Evolutionary conservation across 2,888 invertebrate species (phyloP).

Genomic region (Papilio gigon): DNA sequence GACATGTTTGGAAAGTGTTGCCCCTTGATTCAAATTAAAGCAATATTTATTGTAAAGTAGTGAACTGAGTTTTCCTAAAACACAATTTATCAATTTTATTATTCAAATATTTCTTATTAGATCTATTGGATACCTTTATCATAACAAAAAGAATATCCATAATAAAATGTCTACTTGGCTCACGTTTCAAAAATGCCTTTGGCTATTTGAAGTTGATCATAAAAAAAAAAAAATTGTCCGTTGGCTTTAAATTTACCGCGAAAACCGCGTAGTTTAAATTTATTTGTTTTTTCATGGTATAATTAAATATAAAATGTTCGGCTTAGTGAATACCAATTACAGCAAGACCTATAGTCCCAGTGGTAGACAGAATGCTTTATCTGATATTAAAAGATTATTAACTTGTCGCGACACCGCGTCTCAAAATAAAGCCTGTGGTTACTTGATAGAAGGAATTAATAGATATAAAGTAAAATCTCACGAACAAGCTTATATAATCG

Average conservation of each 20-base stretch:
- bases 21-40: conserved; percentile 4
- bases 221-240: not conserved
- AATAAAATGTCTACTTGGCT: not conserved
- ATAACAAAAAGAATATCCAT: not conserved
- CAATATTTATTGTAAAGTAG: not conserved
- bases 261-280: conserved; percentile 24
- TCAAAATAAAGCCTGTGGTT: conserved; percentile 74
- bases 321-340: conserved; percentile 68
- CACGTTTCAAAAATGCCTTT: not conserved
- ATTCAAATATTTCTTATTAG: not conserved
- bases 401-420: conserved; percentile 68
- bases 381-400: conserved; percentile 71
- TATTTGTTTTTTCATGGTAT: not conserved
- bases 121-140: not conserved
- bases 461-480: conserved; percentile 62
- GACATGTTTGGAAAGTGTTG: conserved; percentile 51
- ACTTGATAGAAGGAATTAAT: conserved; percentile 67
- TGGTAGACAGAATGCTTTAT: conserved; percentile 68
- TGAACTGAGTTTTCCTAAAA: not conserved
- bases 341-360: conserved; percentile 72
- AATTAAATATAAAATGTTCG: conserved; percentile 56
- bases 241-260: conserved; percentile 35
- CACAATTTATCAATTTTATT: no score
- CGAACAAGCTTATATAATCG: conserved; percentile 62
- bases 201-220: not conserved